Conservation (phyloP, 2,888 invertebrate species). For the Cetonia aurata region DNA sequence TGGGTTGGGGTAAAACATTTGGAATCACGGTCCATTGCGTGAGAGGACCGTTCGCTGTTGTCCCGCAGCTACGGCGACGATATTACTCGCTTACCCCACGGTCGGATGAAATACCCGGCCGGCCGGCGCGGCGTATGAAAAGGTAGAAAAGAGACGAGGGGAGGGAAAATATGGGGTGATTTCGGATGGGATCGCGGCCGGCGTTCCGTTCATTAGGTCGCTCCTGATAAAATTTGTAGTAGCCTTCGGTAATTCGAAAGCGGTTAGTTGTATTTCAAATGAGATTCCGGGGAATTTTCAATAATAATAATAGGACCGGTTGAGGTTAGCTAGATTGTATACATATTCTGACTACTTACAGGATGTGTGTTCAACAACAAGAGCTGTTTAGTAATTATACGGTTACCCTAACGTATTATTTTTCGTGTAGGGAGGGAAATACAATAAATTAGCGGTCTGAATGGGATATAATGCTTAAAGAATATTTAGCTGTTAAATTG, state of each 20-base stretch:
- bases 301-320: conserved; percentile 4
- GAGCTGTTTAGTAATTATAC: too few species aligned
- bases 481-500: too few species aligned
- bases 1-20: conserved; percentile 47
- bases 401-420: too few species aligned
- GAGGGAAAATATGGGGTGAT: conserved; percentile 30
- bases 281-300: conserved; percentile 23
- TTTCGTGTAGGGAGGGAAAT: too few species aligned
- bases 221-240: conserved; percentile 39
- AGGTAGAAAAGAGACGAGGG: conserved; percentile 17
- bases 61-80: conserved; percentile 47
- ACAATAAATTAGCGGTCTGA: too few species aligned
- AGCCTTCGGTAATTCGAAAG: conserved; percentile 35
- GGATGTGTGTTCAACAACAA: too few species aligned
- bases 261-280: conserved; percentile 21
- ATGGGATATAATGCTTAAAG: too few species aligned
- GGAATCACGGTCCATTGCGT: conserved; percentile 48
- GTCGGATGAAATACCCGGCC: conserved; percentile 24
- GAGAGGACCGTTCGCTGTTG: conserved; percentile 46
- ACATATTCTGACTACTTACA: not conserved
- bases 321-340: not conserved
- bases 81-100: conserved; percentile 39
- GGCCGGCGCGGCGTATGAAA: conserved; percentile 30
- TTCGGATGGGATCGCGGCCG: conserved; percentile 24
- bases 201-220: conserved; percentile 33